Evolutionary conservation across 1,140 invertebrate genomes (phyloP), one percentile per base, ranked within the genome.

Genomic region (Cecropterus lyciades): DNA sequence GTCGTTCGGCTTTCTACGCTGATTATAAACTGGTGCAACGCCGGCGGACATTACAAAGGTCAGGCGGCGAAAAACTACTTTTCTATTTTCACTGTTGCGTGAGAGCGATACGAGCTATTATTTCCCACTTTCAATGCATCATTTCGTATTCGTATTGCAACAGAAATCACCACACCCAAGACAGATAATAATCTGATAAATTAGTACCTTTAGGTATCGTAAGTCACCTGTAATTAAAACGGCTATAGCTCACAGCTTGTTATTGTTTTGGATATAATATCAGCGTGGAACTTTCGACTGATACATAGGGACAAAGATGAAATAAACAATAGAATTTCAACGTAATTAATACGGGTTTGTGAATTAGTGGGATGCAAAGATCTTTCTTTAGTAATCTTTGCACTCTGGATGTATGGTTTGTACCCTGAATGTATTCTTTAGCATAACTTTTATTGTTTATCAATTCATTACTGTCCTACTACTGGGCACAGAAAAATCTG

Each of bases 11-110:
- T 88, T 88, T 89, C 84, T 89, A 86, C 72, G 69, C 69, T 68
- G 73, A 79, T 81, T 82, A 75, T 78, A 84, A 89, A 87, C 79
- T 89, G 78, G 86, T 88, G 84, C 84, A 89, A 57, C 65, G 75
- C 75, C 76, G 65, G 65, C 71, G 72, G 75, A 73, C 63, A 70
- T 73, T 75, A 72, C 66, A 79, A 84, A 79, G 74, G 77, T 79
- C 73, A 70, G 66, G 59, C 52, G 37, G 53, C 37, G 65, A 73
- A 70, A 70, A 69, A 69, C 62, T 57, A 57, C 51, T 57, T 30
- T 59, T 62, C 55, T 69, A 64, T 69, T 73, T 67, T 65, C 65
- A 60, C 33, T 56, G 52, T 69, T 69, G 53, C 37, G 60, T 64
- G 51, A 69, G 37, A 13, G 30, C 43, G 30, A 57, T 67, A 67